Evolutionary conservation across 2,888 invertebrate species (phyloP).

Genomic region (Ochropleura plecta): DNA sequence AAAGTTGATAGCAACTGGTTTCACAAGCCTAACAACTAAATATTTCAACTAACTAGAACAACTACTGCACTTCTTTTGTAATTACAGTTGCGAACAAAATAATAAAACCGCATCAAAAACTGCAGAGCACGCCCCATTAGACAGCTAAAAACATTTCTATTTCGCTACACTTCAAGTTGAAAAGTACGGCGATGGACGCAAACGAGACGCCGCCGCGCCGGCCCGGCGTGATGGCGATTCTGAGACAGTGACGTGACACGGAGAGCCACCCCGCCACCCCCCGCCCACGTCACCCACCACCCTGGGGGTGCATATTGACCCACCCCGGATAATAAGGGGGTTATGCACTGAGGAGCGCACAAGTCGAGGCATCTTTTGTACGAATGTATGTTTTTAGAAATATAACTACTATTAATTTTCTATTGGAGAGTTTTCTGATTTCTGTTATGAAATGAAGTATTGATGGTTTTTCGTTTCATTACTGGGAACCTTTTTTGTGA

Average conservation of each 20-base stretch:
- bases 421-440: conserved; percentile 35
- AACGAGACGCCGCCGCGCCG: conserved; percentile 84
- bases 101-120: conserved; percentile 47
- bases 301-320: conserved; percentile 78
- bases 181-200: conserved; percentile 85
- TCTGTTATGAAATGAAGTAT: conserved; percentile 24
- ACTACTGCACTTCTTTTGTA: background rate
- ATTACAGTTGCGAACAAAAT: conserved; percentile 29
- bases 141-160: conserved; percentile 73
- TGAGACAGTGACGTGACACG: conserved; percentile 89
- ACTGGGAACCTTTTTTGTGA: conserved; percentile 37
- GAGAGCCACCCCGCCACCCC: conserved; percentile 68
- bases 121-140: conserved; percentile 49
- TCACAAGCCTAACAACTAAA: background rate
- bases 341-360: conserved; percentile 77
- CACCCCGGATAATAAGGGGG: conserved; percentile 87
- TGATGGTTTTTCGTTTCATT: conserved; percentile 39
- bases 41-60: conserved; percentile 13
- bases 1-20: background rate
- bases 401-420: conserved; percentile 62
- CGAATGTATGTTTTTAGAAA: conserved; percentile 79
- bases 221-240: conserved; percentile 84
- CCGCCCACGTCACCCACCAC: conserved; percentile 67
- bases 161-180: conserved; percentile 84
- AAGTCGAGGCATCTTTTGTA: conserved; percentile 83